Base-by-base conservation (phyloP, 2,113 vertebrate species). In the Mystacornis crossleyi region DNA sequence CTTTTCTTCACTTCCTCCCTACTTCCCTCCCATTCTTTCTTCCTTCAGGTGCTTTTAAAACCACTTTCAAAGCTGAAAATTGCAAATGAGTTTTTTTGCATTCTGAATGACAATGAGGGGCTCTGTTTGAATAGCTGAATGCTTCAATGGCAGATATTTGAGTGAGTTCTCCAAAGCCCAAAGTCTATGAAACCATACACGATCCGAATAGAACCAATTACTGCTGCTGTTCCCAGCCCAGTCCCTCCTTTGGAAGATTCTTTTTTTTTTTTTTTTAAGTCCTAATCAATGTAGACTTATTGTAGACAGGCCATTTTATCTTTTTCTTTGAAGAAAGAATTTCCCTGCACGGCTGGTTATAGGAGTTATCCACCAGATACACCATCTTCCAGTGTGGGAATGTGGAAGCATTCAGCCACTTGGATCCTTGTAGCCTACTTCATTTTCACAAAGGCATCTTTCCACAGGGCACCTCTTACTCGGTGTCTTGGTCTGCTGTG, bases 61-160 rank as follows among this genome's bases (percentile, higher is more conserved):
- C 50, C 71, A 81, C 86, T 94, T 96, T 96, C 66, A 91, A 94
- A 96, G 90, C 85, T 80, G 91, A 96, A 96, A 93, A 93, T 95
- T 86, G 90, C 93, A 95, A 95, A 96, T 93, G 61, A 94, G 93
- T 29, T 54, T 93, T 93, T 90, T 91, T 91, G 58, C 24, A 0
- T 78, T 67, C 60, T 74, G 93, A 95, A 96, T 96, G 75, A 70
- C 85, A 96, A 90, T 93, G 92, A 94, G 70, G 64, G 60, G 34
- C 92, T 95, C 74, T 93, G 85, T 96, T 96, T 96, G 85, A 92
- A 86, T 83, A 93, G 85, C 47, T 94, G 88, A 95, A 86, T 71
- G 79, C 71, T 95, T 95, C 79, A 90, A 34, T 86, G 75, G 88
- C 79, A 88, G 92, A 69, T 81, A 93, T 91, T 95, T 94, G 73